phyloP scores from a whole-genome alignment of 2,113 vertebrate genomes.

The Semnornis frantzii region DNA sequence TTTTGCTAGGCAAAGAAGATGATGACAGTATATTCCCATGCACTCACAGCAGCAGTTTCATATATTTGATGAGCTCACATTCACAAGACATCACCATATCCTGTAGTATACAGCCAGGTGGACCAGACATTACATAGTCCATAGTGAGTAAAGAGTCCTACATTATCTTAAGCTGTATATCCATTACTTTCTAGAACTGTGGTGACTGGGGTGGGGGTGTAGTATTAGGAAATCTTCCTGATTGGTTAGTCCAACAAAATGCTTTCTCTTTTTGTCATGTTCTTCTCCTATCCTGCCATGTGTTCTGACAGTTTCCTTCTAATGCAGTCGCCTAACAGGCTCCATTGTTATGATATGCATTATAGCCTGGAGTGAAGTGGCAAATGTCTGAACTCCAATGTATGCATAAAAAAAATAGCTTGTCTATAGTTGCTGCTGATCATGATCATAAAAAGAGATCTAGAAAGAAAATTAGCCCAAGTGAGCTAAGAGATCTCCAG shows the following conservation, averaged over 20 bases:
- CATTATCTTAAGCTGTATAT: background rate
- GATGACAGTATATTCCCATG: background rate
- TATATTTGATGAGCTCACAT: slow-evolving; percentile 17
- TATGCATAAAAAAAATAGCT: background rate
- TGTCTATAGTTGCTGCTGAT: background rate
- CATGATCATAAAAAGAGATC: background rate
- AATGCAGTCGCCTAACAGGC: background rate
- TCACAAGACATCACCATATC: background rate
- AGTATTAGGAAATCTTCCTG: background rate
- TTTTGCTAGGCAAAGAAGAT: slow-evolving; percentile 32
- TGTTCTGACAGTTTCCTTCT: background rate
- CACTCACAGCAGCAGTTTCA: slow-evolving; percentile 46
- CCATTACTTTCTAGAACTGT: background rate
- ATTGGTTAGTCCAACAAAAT: background rate
- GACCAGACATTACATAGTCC: background rate
- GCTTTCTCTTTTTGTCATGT: background rate
- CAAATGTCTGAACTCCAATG: background rate
- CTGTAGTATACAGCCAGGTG: slow-evolving; percentile 25
- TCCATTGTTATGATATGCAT: background rate
- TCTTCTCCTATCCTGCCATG: accelerated
- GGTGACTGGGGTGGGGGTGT: background rate
- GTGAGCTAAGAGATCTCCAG: background rate
- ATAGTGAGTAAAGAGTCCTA: slow-evolving; percentile 27
- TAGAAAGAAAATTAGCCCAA: background rate
- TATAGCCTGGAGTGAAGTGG: background rate